phyloP scores from a whole-genome alignment of 2,888 invertebrate species.

The Rotaria magnacalcarata region DNA sequence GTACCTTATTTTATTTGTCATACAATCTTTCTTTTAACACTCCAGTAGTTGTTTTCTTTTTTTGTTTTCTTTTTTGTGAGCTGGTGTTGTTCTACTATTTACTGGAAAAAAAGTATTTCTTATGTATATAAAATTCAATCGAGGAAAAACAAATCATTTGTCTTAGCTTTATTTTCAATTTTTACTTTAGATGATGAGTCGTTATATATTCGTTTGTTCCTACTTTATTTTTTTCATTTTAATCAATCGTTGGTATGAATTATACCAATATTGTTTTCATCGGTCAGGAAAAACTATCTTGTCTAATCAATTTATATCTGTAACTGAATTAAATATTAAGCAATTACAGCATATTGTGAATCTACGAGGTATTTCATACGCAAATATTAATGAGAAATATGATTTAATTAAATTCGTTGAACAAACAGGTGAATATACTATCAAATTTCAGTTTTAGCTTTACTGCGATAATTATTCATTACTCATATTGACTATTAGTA shows the following conservation, averaged over 20 bases:
- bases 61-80: neutral
- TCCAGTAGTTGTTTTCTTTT: neutral
- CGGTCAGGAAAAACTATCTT: neutral
- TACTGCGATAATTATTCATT: too few relatives aligned
- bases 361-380: neutral
- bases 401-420: neutral
- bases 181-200: neutral
- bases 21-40: neutral
- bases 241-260: neutral
- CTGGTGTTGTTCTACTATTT: neutral
- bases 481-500: too few relatives aligned
- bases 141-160: neutral
- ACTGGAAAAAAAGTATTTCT: neutral
- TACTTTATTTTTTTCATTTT: constrained; percentile 9
- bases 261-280: constrained; percentile 18
- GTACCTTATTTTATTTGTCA: neutral
- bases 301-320: neutral
- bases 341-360: constrained; percentile 10
- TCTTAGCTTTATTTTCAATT: neutral
- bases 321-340: neutral
- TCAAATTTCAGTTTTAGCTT: too few relatives aligned
- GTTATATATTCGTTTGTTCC: neutral
- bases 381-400: constrained; percentile 18
- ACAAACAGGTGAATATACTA: neutral
- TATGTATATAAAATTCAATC: neutral